Percentiles rank a stretch among this genome's conserved stretches.
Evolutionary conservation across 2,797 vertebrate species (phyloP).

Genomic region (Periophthalmus magnuspinnatus): DNA sequence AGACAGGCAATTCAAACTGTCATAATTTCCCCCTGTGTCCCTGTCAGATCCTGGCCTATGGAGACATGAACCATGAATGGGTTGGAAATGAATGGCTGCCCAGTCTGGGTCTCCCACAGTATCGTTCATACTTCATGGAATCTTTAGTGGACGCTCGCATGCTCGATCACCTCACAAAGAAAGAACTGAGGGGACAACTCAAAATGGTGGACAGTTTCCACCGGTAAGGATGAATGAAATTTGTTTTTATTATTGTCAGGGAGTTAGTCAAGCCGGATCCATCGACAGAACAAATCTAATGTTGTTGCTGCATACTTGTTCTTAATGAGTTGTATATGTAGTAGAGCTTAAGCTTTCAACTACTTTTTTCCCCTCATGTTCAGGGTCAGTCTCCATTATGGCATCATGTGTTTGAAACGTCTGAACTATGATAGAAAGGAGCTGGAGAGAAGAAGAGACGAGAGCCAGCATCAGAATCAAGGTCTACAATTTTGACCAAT

Average conservation of each 20-base stretch:
- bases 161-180: constrained; percentile 98
- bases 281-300: not conserved
- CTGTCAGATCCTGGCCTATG: constrained; percentile 90
- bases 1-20: not conserved
- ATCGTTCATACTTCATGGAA: constrained; percentile 98
- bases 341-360: not conserved
- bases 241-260: not conserved
- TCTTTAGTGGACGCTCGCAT: constrained; percentile 96
- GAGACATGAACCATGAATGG: constrained; percentile 99
- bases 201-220: constrained; percentile 99
- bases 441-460: constrained; percentile 90
- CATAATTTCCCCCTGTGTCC: not conserved
- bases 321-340: not conserved
- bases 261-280: not conserved
- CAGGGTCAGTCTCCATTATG: constrained; percentile 98
- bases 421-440: constrained; percentile 97
- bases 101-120: constrained; percentile 94
- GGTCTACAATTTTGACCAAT: constrained; percentile 59
- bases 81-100: constrained; percentile 98
- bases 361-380: constrained; percentile 16
- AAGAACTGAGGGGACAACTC: constrained; percentile 93
- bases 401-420: constrained; percentile 95
- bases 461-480: constrained; percentile 90
- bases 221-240: constrained; percentile 70
- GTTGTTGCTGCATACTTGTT: not conserved